phyloP scores from a whole-genome alignment of 2,797 vertebrate genomes.

The Rhinella marina region DNA sequence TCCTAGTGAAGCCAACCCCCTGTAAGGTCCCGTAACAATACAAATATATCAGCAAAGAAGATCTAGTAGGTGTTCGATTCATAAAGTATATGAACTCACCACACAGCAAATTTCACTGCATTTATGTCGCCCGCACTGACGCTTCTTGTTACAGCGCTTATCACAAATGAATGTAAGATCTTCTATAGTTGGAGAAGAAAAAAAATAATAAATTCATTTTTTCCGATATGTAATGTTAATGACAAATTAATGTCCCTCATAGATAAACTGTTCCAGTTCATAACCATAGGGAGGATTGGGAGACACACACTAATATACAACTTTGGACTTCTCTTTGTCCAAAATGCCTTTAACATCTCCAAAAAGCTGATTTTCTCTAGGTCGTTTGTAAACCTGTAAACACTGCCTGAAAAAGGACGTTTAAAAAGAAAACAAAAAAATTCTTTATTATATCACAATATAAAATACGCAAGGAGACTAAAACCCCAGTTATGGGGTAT shows the following conservation, averaged over 20 bases:
- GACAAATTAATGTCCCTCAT: background rate
- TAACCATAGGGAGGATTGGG: no score
- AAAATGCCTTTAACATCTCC: background rate
- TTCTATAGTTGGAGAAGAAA: slow-evolving; percentile 68
- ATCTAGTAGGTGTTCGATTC: background rate
- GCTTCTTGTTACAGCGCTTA: slow-evolving; percentile 93
- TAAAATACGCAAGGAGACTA: no score
- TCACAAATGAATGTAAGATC: slow-evolving; percentile 92
- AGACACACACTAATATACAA: background rate
- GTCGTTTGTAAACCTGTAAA: slow-evolving; percentile 31
- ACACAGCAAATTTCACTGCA: slow-evolving; percentile 96
- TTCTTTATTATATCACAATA: no score
- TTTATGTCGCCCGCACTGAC: slow-evolving; percentile 93
- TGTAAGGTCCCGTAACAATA: no score
- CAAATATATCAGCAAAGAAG: background rate
- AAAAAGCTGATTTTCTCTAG: slow-evolving; percentile 17
- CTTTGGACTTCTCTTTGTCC: background rate
- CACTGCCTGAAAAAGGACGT: no score
- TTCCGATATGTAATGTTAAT: background rate
- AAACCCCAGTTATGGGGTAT: no score
- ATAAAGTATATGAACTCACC: slow-evolving; percentile 76
- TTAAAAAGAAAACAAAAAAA: no score
- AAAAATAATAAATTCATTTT: slow-evolving; percentile 45
- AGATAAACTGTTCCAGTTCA: background rate
- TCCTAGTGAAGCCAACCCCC: no score